phyloP scores from a whole-genome alignment of 1,140 invertebrate species.

The Leptopilina clavipes region DNA sequence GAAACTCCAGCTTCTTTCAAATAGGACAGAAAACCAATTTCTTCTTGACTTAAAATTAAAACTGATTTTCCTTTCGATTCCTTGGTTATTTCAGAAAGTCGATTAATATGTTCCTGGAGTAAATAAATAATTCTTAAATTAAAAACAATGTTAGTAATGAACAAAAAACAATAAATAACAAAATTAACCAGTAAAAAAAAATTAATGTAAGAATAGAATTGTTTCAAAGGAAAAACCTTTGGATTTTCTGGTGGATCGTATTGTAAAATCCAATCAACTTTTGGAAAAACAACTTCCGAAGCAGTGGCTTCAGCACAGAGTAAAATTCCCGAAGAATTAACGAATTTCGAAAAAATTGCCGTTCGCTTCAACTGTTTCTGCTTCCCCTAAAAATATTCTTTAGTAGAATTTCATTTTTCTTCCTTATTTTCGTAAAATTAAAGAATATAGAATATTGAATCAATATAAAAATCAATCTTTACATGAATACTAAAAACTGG shows the following conservation, averaged over 20 bases:
- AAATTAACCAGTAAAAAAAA: not conserved
- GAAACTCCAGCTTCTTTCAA: constrained; percentile 95
- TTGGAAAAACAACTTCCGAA: constrained; percentile 96
- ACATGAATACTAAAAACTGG: constrained; percentile 99
- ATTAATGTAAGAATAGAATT: constrained; percentile 1
- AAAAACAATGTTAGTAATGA: too few species aligned
- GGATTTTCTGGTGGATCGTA: constrained; percentile 99
- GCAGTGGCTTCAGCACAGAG: constrained; percentile 99
- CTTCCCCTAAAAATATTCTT: constrained; percentile 83
- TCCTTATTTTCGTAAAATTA: not conserved
- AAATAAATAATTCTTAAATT: constrained; percentile 34
- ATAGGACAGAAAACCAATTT: constrained; percentile 95
- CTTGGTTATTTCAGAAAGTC: constrained; percentile 97
- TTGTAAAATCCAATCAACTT: constrained; percentile 99
- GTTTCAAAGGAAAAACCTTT: constrained; percentile 78
- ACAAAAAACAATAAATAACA: not conserved
- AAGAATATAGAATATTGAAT: not conserved
- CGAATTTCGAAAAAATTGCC: constrained; percentile 98
- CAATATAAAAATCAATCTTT: constrained; percentile 74
- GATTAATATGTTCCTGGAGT: constrained; percentile 89
- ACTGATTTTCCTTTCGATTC: constrained; percentile 93
- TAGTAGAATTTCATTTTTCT: not conserved
- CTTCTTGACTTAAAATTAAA: constrained; percentile 94
- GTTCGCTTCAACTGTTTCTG: constrained; percentile 98
- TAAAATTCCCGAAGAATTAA: constrained; percentile 92